Base-by-base conservation (phyloP, 2,113 vertebrate genomes). In the Lethenteron camtschaticum region DNA sequence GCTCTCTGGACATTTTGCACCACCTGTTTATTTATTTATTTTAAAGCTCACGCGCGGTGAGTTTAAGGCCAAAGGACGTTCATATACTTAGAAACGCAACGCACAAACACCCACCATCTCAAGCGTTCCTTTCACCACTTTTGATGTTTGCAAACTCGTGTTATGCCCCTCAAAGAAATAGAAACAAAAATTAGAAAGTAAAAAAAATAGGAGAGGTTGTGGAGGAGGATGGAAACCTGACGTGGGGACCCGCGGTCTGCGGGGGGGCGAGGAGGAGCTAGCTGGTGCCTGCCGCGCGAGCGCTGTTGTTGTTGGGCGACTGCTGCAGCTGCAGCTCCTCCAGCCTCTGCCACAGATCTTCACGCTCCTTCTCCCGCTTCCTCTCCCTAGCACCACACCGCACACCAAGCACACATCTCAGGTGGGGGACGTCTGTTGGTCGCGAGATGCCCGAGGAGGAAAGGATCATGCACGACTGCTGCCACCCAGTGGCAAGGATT, bases 341-440 rank as follows among this genome's bases (percentile, higher is more conserved):
- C 77, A 90, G 77, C 57, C 81, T 81, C 73, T 79, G 79, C 88
- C 88, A 90, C 58, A 91, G 81, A 71, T 90, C 87, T 2, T 81
- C 74, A 2, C 87, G 82, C 70, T 90, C 88, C 73, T 75, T 75
- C 69, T 87, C 87, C 70, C 85, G 81, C 79, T 89, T 88, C 77
- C 85, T 74, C 78, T 89, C 88, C 77, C 88, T 91, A 76, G 3
- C 12, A 59, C 56, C 16, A 13, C 12, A 57, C 69, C 16, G 16
- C 13, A 9, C 7, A 58, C 14, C 18, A 18, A 14, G 18, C 18
- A 9, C 14, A 14, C 60, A 66, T 66, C 60, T 18, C 60, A 14
- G 14, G 14, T n/a, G 60, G 14, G 14, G 60, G 60, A 5, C 60
- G 14, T 66, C 6, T n/a, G 14, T 66, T n/a, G 60, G 18, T 14